Percentiles rank a stretch among this genome's conserved stretches.
Evolutionary conservation across 2,113 vertebrate genomes (phyloP).

Genomic region (Dolichotis patagonum): DNA sequence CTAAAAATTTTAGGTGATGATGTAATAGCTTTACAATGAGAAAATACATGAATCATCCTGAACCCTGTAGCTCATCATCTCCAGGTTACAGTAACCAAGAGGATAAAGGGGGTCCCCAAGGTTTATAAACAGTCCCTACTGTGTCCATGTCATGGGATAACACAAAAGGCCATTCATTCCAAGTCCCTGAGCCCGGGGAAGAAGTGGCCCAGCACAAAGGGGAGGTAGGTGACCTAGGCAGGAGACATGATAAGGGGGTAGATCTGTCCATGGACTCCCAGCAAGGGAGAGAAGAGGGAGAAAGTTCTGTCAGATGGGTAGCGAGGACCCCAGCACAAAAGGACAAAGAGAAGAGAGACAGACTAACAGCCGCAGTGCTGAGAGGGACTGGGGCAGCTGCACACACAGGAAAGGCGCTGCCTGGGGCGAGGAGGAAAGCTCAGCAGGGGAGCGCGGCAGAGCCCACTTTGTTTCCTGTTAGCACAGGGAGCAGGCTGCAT

Average conservation of each 20-base stretch:
- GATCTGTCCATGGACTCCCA: background rate
- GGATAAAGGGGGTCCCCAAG: background rate
- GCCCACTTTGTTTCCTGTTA: background rate
- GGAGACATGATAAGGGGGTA: background rate
- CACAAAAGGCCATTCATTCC: background rate
- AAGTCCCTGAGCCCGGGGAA: background rate
- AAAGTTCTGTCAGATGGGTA: background rate
- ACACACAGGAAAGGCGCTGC: background rate
- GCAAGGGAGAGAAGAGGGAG: background rate
- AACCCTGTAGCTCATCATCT: background rate
- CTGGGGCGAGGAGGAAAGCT: background rate
- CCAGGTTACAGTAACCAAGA: background rate
- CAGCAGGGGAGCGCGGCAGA: background rate
- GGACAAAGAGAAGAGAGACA: background rate
- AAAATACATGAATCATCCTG: conserved; percentile 23
- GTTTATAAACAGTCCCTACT: background rate
- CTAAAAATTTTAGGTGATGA: background rate
- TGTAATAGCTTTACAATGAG: background rate
- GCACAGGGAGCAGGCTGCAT: too few relatives aligned
- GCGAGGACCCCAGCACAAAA: background rate
- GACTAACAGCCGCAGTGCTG: background rate
- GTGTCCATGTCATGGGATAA: background rate
- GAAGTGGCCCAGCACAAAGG: background rate
- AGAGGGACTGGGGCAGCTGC: background rate
- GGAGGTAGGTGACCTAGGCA: background rate